A percentile compares a stretch with the other conserved stretches of the same genome.
Evolutionary conservation across 2,797 vertebrate species (phyloP).

Genomic region (Pseudotriccus pelzelni): DNA sequence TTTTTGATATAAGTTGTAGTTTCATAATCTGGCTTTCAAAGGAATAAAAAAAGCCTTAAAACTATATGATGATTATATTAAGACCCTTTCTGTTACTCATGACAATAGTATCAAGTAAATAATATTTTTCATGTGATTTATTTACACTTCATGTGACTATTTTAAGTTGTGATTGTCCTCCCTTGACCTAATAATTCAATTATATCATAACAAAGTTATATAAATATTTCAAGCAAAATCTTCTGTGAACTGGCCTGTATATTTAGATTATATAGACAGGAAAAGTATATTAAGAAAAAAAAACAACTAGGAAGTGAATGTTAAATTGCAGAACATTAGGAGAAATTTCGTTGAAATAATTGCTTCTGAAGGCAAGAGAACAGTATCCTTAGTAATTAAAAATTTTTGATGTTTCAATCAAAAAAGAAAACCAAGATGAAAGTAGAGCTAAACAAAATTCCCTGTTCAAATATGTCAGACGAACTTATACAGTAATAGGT

Average conservation of each 20-base stretch:
- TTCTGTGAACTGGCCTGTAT: neutral
- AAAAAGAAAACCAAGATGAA: neutral
- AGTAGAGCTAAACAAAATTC: neutral
- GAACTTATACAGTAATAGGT: neutral
- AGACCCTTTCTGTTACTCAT: neutral
- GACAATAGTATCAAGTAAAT: neutral
- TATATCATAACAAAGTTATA: neutral
- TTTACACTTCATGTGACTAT: neutral
- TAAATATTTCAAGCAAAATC: neutral
- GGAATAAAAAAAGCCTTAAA: neutral
- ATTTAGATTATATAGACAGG: neutral
- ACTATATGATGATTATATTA: neutral
- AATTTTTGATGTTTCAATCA: neutral
- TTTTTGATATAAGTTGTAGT: neutral
- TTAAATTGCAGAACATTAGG: neutral
- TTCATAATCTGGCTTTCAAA: neutral
- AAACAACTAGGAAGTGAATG: accelerated
- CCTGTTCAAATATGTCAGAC: neutral
- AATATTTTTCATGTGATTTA: neutral
- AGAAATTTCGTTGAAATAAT: neutral
- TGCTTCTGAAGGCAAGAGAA: neutral
- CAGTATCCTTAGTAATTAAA: neutral
- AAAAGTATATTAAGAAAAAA: neutral
- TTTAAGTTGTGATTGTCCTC: neutral
- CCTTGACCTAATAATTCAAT: neutral